Base-by-base conservation (phyloP, 2,113 vertebrate genomes). In the Gymnogyps californianus region DNA sequence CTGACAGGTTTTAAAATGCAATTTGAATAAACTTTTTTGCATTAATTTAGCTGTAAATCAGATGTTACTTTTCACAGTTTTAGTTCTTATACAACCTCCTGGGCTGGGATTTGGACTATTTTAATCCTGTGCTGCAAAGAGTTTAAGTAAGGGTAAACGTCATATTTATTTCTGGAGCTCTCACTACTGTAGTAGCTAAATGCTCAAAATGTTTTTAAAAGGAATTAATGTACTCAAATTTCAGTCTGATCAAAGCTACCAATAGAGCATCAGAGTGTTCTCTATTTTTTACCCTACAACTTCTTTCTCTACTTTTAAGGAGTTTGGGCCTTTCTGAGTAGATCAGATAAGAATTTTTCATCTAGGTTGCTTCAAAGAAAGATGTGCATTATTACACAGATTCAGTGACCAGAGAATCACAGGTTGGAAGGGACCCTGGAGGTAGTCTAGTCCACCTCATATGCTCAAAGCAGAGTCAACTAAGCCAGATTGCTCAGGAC, bases 21-120 rank as follows among this genome's bases (percentile, higher is more conserved):
- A 85, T 95, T 96, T 88, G 62, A 54, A 93, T 88, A 61, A 94
- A 90, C 44, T 54, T 82, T 87, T 4, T 25, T 91, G 13, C 17
- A 83, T 94, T 83, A 89, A 88, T 78, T 96, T 94, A 81, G 14
- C n/a, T 95, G 54, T 74, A 91, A 80, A 78, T 96, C 42, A 74
- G 13, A 16, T 72, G 17, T 64, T 89, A 57, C 4, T 85, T 42
- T 87, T 94, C 11, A 71, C 18, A 57, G 28, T n/a, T 93, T 52
- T 71, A 66, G 34, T 87, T 89, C 16, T 83, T 81, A 55, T 42
- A 51, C 42, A 83, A 16, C 15, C 19, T 81, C 25, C 38, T 55
- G 24, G 20, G 6, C 17, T 76, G 55, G 24, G 25, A 66, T 78
- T 84, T 87, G 42, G 18, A 40, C 74, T 87, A 22, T 87, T 95